Percentiles rank a stretch among this genome's conserved stretches.
These are phyloP conservation scores for Albula goreensis DNA, from an alignment of 2,113 vertebrate genomes.

Conservation along the genomic window DNA sequence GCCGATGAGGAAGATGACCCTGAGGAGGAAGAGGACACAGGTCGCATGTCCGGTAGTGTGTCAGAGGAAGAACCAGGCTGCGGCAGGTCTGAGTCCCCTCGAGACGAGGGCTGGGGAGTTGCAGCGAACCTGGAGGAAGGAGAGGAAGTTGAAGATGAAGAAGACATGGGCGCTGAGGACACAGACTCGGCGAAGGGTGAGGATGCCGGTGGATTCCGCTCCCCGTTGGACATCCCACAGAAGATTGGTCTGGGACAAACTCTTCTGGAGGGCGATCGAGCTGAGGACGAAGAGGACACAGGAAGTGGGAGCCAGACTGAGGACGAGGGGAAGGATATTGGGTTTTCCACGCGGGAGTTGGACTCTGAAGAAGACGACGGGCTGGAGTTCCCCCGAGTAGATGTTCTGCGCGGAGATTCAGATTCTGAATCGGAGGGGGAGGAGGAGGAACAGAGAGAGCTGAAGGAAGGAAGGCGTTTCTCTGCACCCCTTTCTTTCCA, in stretches of 20 bases:
- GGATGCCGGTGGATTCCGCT: conserved; percentile 34
- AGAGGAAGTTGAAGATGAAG: neutral
- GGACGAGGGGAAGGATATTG: conserved; percentile 39
- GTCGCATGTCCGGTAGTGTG: neutral
- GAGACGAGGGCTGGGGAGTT: conserved; percentile 41
- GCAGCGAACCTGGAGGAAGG: conserved; percentile 10
- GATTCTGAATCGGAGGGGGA: conserved; percentile 38
- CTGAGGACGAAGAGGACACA: conserved; percentile 39
- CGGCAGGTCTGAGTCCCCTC: neutral
- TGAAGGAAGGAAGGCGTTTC: neutral
- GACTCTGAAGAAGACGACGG: neutral
- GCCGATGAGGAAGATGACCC: conserved; percentile 25
- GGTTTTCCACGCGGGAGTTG: neutral
- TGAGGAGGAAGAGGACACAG: neutral
- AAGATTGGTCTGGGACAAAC: conserved; percentile 2
- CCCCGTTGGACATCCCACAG: conserved; percentile 33
- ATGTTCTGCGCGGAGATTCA: neutral
- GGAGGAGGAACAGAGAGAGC: conserved; percentile 12
- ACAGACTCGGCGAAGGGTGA: conserved; percentile 37
- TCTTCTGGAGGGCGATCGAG: conserved; percentile 32
- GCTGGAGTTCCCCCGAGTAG: neutral
- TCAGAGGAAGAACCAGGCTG: neutral
- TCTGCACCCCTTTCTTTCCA: neutral
- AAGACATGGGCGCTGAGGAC: neutral
- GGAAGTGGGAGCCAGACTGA: conserved; percentile 39